Conservation (phyloP, 2,113 vertebrate genomes). For the Agapornis roseicollis region DNA sequence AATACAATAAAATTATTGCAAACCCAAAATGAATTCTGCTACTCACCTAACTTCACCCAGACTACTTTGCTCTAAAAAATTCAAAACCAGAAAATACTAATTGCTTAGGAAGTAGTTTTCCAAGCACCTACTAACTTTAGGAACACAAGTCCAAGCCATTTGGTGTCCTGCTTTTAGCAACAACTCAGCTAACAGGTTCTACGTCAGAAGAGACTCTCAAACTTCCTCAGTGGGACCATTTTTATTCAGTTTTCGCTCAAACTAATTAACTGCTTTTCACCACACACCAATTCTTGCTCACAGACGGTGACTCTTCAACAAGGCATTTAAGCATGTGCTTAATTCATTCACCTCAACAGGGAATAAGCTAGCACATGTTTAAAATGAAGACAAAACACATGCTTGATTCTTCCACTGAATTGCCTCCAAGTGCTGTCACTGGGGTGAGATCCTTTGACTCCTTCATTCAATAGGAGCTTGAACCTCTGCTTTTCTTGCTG, state of each 20-base stretch:
- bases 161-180: neutral
- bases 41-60: neutral
- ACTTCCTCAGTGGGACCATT: neutral
- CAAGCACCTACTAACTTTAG: neutral
- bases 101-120: neutral
- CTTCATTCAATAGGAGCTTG: neutral
- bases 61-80: neutral
- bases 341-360: neutral
- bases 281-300: constrained; percentile 15
- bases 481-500: neutral
- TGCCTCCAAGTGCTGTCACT: neutral
- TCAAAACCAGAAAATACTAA: neutral
- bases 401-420: neutral
- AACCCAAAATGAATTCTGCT: neutral
- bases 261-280: constrained; percentile 3
- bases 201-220: neutral
- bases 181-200: neutral
- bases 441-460: neutral
- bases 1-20: neutral
- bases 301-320: neutral
- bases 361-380: neutral
- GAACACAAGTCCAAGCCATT: neutral
- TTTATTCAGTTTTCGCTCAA: neutral
- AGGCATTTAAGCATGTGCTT: constrained; percentile 28
- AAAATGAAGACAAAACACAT: constrained; percentile 6